Conservation (phyloP, 2,888 invertebrate species). For the Frankliniella fusca region DNA sequence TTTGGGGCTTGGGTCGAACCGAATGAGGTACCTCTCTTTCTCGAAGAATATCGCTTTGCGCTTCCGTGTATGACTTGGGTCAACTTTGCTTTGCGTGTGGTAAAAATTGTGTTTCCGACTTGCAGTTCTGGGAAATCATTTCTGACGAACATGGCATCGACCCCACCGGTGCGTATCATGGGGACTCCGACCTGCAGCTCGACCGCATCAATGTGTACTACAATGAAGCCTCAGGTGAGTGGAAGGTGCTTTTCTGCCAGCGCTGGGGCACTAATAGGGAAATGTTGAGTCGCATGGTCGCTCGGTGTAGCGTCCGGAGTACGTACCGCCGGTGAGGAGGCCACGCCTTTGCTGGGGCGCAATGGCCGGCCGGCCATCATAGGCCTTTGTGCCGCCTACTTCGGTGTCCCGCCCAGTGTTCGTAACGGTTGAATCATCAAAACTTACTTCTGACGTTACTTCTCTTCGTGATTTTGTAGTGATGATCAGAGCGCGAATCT, state of each 20-base stretch:
- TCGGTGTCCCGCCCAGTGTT: no score
- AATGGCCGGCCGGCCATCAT: not conserved
- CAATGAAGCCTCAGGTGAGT: slow-evolving; percentile 55
- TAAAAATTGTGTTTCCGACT: slow-evolving; percentile 54
- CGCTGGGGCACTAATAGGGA: slow-evolving; percentile 40
- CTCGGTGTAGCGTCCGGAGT: not conserved
- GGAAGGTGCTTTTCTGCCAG: slow-evolving; percentile 47
- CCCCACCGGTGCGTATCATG: slow-evolving; percentile 57
- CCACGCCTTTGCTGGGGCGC: not conserved
- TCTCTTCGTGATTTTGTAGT: no score
- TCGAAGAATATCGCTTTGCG: not conserved
- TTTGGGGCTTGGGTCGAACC: not conserved
- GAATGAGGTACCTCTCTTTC: not conserved
- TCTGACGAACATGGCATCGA: slow-evolving; percentile 68
- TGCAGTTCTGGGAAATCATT: slow-evolving; percentile 42
- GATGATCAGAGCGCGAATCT: no score
- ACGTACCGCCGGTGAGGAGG: not conserved
- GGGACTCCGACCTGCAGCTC: slow-evolving; percentile 60
- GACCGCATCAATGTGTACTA: slow-evolving; percentile 64
- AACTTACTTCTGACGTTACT: no score
- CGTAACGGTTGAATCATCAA: no score
- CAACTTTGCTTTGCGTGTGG: not conserved
- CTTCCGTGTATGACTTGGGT: not conserved
- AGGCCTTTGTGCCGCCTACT: no score
- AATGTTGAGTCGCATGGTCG: not conserved